A percentile compares a stretch with the other conserved stretches of the same genome.
These are phyloP conservation scores for Cosmia trapezina DNA, from an alignment of 2,888 invertebrate genomes.

Conservation along the genomic window DNA sequence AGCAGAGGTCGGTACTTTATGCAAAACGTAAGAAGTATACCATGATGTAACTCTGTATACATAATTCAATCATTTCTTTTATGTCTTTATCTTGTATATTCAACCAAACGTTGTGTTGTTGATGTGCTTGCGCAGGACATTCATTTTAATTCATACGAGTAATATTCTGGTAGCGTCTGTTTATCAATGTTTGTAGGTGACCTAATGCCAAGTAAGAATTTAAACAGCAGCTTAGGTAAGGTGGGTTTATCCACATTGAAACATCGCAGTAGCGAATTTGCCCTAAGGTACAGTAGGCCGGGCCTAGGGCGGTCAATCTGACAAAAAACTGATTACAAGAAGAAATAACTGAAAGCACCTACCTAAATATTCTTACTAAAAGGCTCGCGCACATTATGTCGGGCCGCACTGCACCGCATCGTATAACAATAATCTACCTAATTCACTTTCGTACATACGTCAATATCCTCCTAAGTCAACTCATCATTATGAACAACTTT, in stretches of 20 bases:
- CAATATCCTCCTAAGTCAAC: too few species aligned
- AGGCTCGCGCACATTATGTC: too few species aligned
- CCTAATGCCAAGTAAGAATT: conserved; percentile 53
- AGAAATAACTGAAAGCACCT: too few species aligned
- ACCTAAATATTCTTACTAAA: too few species aligned
- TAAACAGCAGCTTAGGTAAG: conserved; percentile 51
- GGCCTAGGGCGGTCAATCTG: too few species aligned
- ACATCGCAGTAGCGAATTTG: too few species aligned
- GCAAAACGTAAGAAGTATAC: conserved; percentile 39
- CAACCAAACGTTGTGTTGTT: conserved; percentile 32
- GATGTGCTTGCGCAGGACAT: conserved; percentile 19
- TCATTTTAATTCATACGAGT: conserved; percentile 54
- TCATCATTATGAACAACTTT: too few species aligned
- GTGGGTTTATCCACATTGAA: conserved; percentile 60
- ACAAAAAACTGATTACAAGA: too few species aligned
- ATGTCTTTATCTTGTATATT: conserved; percentile 37
- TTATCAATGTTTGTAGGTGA: conserved; percentile 58
- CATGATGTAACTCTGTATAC: conserved; percentile 49
- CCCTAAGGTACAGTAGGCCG: too few species aligned
- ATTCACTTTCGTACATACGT: too few species aligned
- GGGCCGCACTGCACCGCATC: too few species aligned
- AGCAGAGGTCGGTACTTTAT: conserved; percentile 47
- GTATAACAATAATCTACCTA: too few species aligned
- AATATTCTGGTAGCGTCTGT: conserved; percentile 52
- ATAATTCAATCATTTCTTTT: conserved; percentile 51